phyloP scores from a whole-genome alignment of 2,113 vertebrate species.

The Thamnaconus septentrionalis region DNA sequence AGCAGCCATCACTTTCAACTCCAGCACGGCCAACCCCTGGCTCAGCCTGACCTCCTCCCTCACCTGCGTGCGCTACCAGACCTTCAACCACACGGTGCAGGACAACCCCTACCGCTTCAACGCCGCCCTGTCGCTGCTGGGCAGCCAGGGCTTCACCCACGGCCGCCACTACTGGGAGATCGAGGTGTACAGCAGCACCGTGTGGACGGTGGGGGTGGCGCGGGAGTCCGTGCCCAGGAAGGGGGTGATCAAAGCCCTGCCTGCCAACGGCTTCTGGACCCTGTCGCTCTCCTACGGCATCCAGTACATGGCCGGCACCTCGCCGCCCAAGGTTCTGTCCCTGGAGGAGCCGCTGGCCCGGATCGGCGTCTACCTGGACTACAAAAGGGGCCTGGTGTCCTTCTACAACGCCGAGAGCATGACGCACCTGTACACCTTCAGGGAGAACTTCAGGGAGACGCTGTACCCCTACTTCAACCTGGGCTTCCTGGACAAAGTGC shows the following conservation, averaged over 20 bases:
- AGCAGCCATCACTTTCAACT: conserved; percentile 79
- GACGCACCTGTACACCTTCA: conserved; percentile 80
- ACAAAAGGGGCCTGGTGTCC: conserved; percentile 79
- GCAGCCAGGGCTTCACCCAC: conserved; percentile 77
- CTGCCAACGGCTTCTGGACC: conserved; percentile 81
- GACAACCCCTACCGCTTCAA: conserved; percentile 81
- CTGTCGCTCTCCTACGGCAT: conserved; percentile 81
- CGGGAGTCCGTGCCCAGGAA: conserved; percentile 77
- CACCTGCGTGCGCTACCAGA: conserved; percentile 80
- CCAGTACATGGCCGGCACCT: conserved; percentile 80
- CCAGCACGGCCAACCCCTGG: conserved; percentile 81
- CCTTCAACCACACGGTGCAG: conserved; percentile 72
- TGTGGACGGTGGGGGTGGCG: conserved; percentile 80
- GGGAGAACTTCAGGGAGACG: conserved; percentile 75
- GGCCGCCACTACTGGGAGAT: conserved; percentile 83
- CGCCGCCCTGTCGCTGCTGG: conserved; percentile 77
- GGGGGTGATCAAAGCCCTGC: conserved; percentile 80
- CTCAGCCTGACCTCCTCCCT: conserved; percentile 78
- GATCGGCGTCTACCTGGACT: conserved; percentile 80
- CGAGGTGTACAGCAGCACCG: conserved; percentile 80
- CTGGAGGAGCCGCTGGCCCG: conserved; percentile 73
- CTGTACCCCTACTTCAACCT: conserved; percentile 81
- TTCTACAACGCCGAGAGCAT: conserved; percentile 81
- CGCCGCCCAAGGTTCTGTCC: conserved; percentile 76
- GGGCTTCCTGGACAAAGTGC: conserved; percentile 79